Percentiles rank a stretch among this genome's conserved stretches.
phyloP scores from a whole-genome alignment of 2,888 invertebrate genomes.

The Tipula lateralis region DNA sequence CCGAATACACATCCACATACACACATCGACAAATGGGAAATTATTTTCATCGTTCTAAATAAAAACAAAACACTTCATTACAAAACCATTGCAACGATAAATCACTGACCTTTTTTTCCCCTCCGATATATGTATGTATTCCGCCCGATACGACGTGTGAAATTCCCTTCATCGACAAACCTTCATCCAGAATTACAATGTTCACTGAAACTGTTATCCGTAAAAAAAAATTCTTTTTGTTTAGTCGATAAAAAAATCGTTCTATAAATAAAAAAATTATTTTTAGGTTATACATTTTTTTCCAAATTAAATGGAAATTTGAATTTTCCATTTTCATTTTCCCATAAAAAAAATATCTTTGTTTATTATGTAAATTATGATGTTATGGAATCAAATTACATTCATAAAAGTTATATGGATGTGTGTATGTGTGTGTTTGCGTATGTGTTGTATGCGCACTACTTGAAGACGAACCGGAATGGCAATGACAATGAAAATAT shows the following conservation, averaged over 20 bases:
- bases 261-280: background rate
- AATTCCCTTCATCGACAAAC: background rate
- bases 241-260: background rate
- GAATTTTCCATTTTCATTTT: constrained; percentile 11
- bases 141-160: background rate
- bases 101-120: background rate
- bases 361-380: constrained; percentile 7
- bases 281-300: background rate
- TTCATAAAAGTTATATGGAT: background rate
- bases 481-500: constrained; percentile 20
- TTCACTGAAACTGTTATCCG: background rate
- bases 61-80: background rate
- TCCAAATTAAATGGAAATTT: background rate
- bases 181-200: background rate
- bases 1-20: background rate
- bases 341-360: background rate
- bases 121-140: background rate
- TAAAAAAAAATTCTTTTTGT: background rate
- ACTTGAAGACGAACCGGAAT: background rate
- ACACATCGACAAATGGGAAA: background rate
- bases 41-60: background rate
- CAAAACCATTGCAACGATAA: background rate
- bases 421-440: background rate
- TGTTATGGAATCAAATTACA: constrained; percentile 6
- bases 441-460: background rate